Base-by-base conservation (phyloP, 2,797 vertebrate species). In the Muscicapa striata region DNA sequence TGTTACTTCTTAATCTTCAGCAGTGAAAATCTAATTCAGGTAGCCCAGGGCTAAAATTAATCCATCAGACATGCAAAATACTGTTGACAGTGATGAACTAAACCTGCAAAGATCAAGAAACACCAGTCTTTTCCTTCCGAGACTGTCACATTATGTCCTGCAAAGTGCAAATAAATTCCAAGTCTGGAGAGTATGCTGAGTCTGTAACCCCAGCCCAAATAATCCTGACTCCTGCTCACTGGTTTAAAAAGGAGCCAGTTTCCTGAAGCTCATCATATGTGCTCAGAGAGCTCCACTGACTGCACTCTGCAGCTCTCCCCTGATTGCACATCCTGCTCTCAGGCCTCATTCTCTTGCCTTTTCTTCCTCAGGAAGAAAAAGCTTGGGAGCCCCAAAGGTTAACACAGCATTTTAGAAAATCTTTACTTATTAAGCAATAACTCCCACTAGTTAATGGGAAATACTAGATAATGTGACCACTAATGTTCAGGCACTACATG, bases 361-460 rank as follows among this genome's bases (percentile, higher is more conserved):
- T 94, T 94, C 68, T 40, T 45, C 55, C 48, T 94, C 66, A 36
- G 51, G 54, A 92, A 90, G 40, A 55, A 89, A 78, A 72, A 66
- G 6, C 27, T 61, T 36, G 34, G 57, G 34, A 94, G 46, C 62
- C 67, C 23, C 54, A 90, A 79, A 79, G 66, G 52, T 91, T 95
- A 95, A 34, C n/a, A 27, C 57, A 88, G 46, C 80, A 58, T 94
- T 96, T 95, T 78, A 81, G 63, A 93, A 96, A 96, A 93, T 72
- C 89, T 96, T 96, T 95, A 76, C 86, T 96, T 97, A 93, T 96
- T 97, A 98, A 95, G 64, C 45, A 8, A 94, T 75, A 74, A 89
- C 72, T 96, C 78, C 83, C 84, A 87, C 91, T 94, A 96, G 94
- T 96, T 95, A 96, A 51, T 85, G 68, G 67, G 74, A 69, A 87